These are phyloP conservation scores for Bucco capensis DNA, from an alignment of 2,113 vertebrate genomes.

Conservation along the genomic window DNA sequence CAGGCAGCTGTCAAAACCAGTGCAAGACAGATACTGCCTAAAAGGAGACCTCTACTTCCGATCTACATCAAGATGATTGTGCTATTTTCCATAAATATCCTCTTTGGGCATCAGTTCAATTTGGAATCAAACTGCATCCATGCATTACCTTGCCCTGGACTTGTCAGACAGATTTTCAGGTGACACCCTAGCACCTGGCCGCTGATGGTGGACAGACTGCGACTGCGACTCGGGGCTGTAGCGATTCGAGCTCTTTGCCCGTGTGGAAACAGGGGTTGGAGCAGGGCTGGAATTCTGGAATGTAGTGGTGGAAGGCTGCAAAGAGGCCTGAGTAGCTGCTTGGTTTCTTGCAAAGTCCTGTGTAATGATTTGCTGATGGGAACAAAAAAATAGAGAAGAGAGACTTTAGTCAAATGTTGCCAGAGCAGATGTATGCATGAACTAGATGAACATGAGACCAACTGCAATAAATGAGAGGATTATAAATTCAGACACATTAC, in stretches of 20 bases:
- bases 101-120: background rate
- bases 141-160: slow-evolving; percentile 83
- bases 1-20: background rate
- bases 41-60: background rate
- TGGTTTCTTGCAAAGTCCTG: slow-evolving; percentile 97
- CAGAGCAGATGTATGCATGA: background rate
- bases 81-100: background rate
- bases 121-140: background rate
- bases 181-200: slow-evolving; percentile 87
- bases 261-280: slow-evolving; percentile 59
- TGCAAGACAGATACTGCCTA: background rate
- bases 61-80: background rate
- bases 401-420: background rate
- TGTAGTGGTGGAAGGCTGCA: slow-evolving; percentile 81
- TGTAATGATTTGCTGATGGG: slow-evolving; percentile 92
- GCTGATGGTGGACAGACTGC: slow-evolving; percentile 80
- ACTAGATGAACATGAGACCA: background rate
- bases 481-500: background rate
- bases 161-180: slow-evolving; percentile 90
- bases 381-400: background rate
- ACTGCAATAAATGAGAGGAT: background rate
- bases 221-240: slow-evolving; percentile 91
- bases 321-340: slow-evolving; percentile 73
- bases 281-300: slow-evolving; percentile 87
- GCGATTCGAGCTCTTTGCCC: slow-evolving; percentile 83